These are phyloP conservation scores for Enchytraeus crypticus DNA, from an alignment of 2,888 invertebrate species.

Conservation along the genomic window DNA sequence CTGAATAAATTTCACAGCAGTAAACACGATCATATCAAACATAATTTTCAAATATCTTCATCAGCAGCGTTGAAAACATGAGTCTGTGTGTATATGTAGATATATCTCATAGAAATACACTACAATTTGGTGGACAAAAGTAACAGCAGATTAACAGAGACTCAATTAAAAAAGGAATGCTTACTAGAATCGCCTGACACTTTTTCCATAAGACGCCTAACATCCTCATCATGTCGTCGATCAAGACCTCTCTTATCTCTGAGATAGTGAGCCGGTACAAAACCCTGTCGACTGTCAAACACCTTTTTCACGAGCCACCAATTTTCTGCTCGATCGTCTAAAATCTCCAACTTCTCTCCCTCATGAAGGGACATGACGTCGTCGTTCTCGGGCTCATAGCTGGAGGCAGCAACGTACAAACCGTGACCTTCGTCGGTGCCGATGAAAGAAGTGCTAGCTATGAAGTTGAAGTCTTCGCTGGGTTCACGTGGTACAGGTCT, in stretches of 20 bases:
- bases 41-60: too few species aligned
- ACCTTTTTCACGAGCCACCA: slow-evolving; percentile 28
- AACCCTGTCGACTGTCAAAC: slow-evolving; percentile 24
- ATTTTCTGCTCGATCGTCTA: slow-evolving; percentile 23
- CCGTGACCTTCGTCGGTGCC: not conserved
- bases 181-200: slow-evolving; percentile 22
- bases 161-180: slow-evolving; percentile 1
- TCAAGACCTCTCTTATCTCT: slow-evolving; percentile 21
- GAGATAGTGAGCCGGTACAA: slow-evolving; percentile 25
- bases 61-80: too few species aligned
- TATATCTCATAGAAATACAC: too few species aligned
- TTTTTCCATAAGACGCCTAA: slow-evolving; percentile 14
- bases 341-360: slow-evolving; percentile 28
- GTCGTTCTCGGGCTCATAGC: slow-evolving; percentile 28
- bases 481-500: not conserved
- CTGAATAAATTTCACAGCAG: too few species aligned
- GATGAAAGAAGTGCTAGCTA: slow-evolving; percentile 1
- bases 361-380: slow-evolving; percentile 30
- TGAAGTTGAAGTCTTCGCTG: not conserved
- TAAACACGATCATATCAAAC: too few species aligned
- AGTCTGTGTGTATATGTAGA: too few species aligned
- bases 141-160: too few species aligned
- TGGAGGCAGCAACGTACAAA: slow-evolving; percentile 19
- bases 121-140: too few species aligned
- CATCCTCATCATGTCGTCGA: slow-evolving; percentile 17